Evolutionary conservation across 2,797 vertebrate species (phyloP).

Genomic region (Arnoldichthys spilopterus): DNA sequence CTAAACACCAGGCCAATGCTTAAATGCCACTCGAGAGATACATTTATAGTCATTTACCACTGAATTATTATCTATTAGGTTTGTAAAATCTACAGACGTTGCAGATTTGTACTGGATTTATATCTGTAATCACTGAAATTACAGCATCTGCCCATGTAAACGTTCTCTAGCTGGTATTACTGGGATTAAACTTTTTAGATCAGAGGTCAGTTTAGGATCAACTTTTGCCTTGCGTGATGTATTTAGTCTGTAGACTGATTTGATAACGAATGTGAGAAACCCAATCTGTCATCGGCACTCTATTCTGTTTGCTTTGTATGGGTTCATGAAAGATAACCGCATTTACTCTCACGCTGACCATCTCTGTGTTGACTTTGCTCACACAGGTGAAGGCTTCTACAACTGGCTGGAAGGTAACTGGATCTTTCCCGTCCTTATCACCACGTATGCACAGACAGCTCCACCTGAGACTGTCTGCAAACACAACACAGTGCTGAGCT

Average conservation of each 20-base stretch:
- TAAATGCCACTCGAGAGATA: no score
- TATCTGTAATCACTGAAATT: no score
- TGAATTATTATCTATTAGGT: no score
- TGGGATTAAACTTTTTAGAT: not conserved
- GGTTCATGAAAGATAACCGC: not conserved
- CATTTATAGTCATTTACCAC: no score
- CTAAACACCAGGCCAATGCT: no score
- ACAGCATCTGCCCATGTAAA: no score
- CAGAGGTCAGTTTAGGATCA: not conserved
- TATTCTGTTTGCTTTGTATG: not conserved
- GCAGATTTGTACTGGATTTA: no score
- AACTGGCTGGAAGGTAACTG: conserved; percentile 92
- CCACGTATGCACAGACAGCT: conserved; percentile 4
- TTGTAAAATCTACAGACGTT: no score
- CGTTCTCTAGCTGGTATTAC: no score
- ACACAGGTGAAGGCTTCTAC: conserved; percentile 91
- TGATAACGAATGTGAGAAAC: not conserved
- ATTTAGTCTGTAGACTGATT: not conserved
- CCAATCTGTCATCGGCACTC: not conserved
- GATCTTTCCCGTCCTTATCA: conserved; percentile 3
- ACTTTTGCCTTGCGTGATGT: no score
- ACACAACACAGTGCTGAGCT: not conserved
- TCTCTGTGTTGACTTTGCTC: conserved; percentile 38
- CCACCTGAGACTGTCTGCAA: not conserved
- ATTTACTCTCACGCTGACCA: conserved; percentile 11